A percentile compares a stretch with the other conserved stretches of the same genome.
Evolutionary conservation across 2,797 vertebrate genomes (phyloP).

Genomic region (Neostethus bicornis): DNA sequence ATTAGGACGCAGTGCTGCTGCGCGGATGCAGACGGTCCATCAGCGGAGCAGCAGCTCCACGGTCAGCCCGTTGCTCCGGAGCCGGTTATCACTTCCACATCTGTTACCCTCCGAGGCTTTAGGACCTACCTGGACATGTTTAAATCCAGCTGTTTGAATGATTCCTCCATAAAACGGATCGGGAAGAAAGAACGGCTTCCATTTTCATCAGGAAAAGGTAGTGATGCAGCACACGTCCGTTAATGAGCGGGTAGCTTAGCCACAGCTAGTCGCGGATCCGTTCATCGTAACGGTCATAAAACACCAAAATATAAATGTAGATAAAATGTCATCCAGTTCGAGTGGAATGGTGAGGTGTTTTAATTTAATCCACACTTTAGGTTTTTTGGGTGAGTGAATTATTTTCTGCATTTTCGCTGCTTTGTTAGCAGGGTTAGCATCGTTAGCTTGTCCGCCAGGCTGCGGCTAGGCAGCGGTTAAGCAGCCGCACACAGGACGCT

Average conservation of each 20-base stretch:
- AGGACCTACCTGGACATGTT: slow-evolving; percentile 62
- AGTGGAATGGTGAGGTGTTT: background rate
- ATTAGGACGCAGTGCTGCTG: too few relatives aligned
- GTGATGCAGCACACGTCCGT: slow-evolving; percentile 68
- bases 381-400: background rate
- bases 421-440: slow-evolving; percentile 23
- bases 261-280: slow-evolving; percentile 46
- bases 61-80: slow-evolving; percentile 61
- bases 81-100: slow-evolving; percentile 38
- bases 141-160: slow-evolving; percentile 38
- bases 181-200: slow-evolving; percentile 47
- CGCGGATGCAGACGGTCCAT: too few relatives aligned
- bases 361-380: background rate
- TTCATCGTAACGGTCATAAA: slow-evolving; percentile 16
- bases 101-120: slow-evolving; percentile 30
- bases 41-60: slow-evolving; percentile 18
- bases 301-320: background rate
- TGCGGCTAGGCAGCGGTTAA: slow-evolving; percentile 48
- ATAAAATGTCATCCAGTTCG: slow-evolving; percentile 2
- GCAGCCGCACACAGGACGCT: slow-evolving; percentile 45
- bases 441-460: slow-evolving; percentile 45
- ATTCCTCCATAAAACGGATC: slow-evolving; percentile 43
- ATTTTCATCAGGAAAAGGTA: slow-evolving; percentile 65
- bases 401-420: background rate
- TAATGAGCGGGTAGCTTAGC: slow-evolving; percentile 45